Base-by-base conservation (phyloP, 2,888 invertebrate species). In the Hirudinaria manillensis region DNA sequence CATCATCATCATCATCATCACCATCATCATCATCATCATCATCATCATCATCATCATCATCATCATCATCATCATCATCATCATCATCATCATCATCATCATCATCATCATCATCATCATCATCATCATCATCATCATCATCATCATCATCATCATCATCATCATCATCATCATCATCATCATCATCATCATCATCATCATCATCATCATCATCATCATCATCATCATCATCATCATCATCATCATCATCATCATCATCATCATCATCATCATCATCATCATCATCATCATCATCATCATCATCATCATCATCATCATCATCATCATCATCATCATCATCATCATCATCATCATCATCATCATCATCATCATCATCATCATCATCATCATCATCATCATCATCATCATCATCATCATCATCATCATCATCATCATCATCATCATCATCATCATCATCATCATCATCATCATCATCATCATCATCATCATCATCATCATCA, bases 361-460 rank as follows among this genome's bases (percentile, higher is more conserved):
- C 56, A 72, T 72, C 72, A 56, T 72, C 72, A 72, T 72, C 72
- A 72, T 72, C 72, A 55, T 72, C 72, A 72, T 72, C 72, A 72
- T 55, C 72, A 72, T 72, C 72, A 72, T 61, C 73, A 7, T 73
- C 73, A 73, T 65, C 73, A 65, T 61, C 72, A 29, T 72, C 72
- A 61, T 56, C 72, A 61, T 29, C 72, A 51, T 29, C 55, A 72
- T 32, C 34, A 56, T 32, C 72, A 56, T 61, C 61, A 56, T 72
- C 61, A 27, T 27, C 72, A 56, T 72, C 61, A 34, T 56, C 61
- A 61, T 56, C 55, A 34, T 72, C 34, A 16, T 27, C 55, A 56
- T 55, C 61, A 32, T 34, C 70, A 70, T 34, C 70, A 34, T 70
- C 70, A 34, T 70, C 70, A 34, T 70, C 70, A 34, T 27, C 70